phyloP scores from a whole-genome alignment of 1,140 invertebrate species.

The Drosophila seguyi region DNA sequence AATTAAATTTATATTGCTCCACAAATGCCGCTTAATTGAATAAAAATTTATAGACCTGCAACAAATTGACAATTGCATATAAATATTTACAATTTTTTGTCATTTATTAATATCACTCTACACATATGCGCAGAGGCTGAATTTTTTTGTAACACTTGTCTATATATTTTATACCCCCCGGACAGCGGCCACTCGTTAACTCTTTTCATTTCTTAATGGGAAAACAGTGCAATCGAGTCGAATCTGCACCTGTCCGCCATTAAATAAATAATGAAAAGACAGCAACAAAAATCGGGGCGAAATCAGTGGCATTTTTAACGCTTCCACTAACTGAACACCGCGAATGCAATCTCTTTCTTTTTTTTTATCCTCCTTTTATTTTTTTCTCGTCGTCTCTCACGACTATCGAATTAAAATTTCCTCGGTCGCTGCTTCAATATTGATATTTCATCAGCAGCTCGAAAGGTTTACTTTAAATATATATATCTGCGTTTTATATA shows the following conservation, averaged over 20 bases:
- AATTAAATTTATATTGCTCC: slow-evolving; percentile 30
- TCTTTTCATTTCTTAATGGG: slow-evolving; percentile 66
- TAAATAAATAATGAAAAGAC: slow-evolving; percentile 54
- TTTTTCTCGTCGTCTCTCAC: slow-evolving; percentile 36
- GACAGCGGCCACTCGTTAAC: slow-evolving; percentile 3
- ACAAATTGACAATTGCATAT: slow-evolving; percentile 15
- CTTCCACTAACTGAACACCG: slow-evolving; percentile 48
- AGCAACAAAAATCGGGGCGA: slow-evolving; percentile 38
- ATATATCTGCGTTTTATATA: not conserved
- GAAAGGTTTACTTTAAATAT: slow-evolving; percentile 50
- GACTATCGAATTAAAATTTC: slow-evolving; percentile 73
- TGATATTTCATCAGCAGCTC: slow-evolving; percentile 64
- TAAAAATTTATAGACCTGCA: slow-evolving; percentile 13
- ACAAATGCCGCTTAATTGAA: slow-evolving; percentile 34
- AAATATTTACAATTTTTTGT: slow-evolving; percentile 17
- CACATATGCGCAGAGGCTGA: slow-evolving; percentile 6
- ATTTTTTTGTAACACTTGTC: slow-evolving; percentile 9
- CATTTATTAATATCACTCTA: slow-evolving; percentile 38
- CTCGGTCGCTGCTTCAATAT: slow-evolving; percentile 57
- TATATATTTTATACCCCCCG: slow-evolving; percentile 3
- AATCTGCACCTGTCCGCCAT: slow-evolving; percentile 56
- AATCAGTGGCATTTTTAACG: slow-evolving; percentile 71
- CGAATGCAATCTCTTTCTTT: slow-evolving; percentile 33
- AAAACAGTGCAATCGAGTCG: slow-evolving; percentile 42
- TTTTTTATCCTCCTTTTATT: not conserved